phyloP scores from a whole-genome alignment of 2,797 vertebrate genomes.

The Prunella strophiata region DNA sequence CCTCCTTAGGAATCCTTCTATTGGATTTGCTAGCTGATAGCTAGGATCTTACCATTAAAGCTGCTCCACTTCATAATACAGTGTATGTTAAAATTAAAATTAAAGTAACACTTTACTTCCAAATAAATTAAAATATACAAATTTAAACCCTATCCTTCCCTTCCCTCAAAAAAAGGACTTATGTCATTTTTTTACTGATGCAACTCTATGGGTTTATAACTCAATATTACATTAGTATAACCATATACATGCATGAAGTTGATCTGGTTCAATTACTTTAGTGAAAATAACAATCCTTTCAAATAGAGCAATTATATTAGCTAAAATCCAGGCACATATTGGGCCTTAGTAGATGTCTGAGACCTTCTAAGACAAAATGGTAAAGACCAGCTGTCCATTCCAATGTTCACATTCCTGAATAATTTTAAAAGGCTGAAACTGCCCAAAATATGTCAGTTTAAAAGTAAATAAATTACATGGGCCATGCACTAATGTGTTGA shows the following conservation, averaged over 20 bases:
- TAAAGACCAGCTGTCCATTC: neutral
- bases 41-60: neutral
- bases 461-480: neutral
- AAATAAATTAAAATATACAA: conserved; percentile 29
- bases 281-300: conserved; percentile 5
- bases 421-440: neutral
- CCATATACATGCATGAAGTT: neutral
- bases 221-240: neutral
- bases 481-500: neutral
- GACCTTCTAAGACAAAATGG: neutral
- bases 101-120: neutral
- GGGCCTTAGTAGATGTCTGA: neutral
- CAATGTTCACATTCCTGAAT: neutral
- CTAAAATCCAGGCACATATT: neutral
- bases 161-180: neutral
- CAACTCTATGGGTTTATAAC: neutral
- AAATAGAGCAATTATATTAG: neutral
- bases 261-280: conserved; percentile 9
- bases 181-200: neutral
- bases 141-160: neutral
- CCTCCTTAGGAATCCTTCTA: neutral
- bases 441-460: neutral
- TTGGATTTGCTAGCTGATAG: neutral
- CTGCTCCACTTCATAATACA: no score
- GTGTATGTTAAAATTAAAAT: conserved; percentile 12